These are phyloP conservation scores for Hemibates koningsi DNA, from an alignment of 2,113 vertebrate genomes.

Conservation along the genomic window DNA sequence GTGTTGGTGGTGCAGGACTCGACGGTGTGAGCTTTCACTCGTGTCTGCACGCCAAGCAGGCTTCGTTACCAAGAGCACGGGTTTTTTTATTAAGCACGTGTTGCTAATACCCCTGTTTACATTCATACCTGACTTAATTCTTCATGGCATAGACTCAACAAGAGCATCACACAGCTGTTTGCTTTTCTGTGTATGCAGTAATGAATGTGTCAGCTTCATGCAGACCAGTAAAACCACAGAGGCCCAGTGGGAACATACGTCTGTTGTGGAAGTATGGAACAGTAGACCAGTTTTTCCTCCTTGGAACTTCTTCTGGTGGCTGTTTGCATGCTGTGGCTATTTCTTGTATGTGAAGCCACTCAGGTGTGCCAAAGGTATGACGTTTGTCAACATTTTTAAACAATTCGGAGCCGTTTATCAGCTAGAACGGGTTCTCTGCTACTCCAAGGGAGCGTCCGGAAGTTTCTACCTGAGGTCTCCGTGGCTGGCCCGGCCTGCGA, in stretches of 20 bases:
- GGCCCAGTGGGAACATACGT: rapidly evolving
- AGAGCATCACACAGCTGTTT: background rate
- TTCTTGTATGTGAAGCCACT: rapidly evolving
- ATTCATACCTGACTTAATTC: rapidly evolving
- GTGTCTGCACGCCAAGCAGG: background rate
- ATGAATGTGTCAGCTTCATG: background rate
- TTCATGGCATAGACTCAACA: background rate
- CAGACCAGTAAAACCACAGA: background rate
- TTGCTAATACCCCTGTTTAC: rapidly evolving
- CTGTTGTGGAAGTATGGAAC: background rate
- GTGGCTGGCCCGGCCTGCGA: background rate
- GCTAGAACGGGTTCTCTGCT: background rate
- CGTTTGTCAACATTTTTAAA: background rate
- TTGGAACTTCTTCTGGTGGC: background rate
- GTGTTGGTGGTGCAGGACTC: background rate
- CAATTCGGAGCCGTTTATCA: background rate
- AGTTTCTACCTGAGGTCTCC: background rate
- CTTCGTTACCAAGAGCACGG: background rate
- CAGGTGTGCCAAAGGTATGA: background rate
- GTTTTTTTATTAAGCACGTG: background rate
- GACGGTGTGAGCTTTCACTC: background rate
- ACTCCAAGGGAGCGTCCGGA: too few relatives aligned
- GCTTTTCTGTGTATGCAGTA: background rate
- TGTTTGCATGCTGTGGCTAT: background rate
- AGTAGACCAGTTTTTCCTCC: background rate